phyloP scores from a whole-genome alignment of 2,888 invertebrate species.

The Andrena haemorrhoa region DNA sequence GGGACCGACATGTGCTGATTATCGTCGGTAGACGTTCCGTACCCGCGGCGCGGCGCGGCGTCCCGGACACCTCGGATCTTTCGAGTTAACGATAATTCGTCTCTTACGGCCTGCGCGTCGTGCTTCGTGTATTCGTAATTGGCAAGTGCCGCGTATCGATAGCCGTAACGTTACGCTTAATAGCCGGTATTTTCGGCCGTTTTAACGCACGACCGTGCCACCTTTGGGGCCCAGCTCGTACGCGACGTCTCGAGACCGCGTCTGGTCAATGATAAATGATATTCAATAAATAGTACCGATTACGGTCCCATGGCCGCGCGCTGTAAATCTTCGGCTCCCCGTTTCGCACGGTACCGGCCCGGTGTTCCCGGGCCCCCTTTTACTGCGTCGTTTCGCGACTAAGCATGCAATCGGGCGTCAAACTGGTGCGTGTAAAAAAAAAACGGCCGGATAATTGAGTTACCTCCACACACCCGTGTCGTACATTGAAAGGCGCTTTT shows the following conservation, averaged over 20 bases:
- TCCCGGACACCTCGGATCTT: constrained; percentile 17
- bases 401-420: no score
- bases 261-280: constrained; percentile 34
- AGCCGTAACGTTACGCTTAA: constrained; percentile 36
- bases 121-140: constrained; percentile 30
- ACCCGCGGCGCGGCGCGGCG: constrained; percentile 7
- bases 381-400: no score
- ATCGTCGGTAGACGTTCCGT: constrained; percentile 41
- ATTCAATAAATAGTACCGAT: constrained; percentile 38
- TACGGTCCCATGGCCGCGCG: constrained; percentile 9
- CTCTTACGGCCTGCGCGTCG: neutral
- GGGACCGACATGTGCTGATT: constrained; percentile 69
- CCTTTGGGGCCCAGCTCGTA: neutral
- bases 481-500: no score
- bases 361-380: no score
- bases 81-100: constrained; percentile 52
- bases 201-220: neutral
- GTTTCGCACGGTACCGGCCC: no score
- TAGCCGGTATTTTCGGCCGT: constrained; percentile 47
- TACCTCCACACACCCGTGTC: no score
- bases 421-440: no score
- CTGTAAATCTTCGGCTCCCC: neutral
- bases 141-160: constrained; percentile 34
- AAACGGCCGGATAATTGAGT: no score
- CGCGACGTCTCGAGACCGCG: constrained; percentile 4